Percentiles rank a stretch among this genome's conserved stretches.
phyloP scores from a whole-genome alignment of 2,113 vertebrate genomes.

The Chaetodon trifascialis region DNA sequence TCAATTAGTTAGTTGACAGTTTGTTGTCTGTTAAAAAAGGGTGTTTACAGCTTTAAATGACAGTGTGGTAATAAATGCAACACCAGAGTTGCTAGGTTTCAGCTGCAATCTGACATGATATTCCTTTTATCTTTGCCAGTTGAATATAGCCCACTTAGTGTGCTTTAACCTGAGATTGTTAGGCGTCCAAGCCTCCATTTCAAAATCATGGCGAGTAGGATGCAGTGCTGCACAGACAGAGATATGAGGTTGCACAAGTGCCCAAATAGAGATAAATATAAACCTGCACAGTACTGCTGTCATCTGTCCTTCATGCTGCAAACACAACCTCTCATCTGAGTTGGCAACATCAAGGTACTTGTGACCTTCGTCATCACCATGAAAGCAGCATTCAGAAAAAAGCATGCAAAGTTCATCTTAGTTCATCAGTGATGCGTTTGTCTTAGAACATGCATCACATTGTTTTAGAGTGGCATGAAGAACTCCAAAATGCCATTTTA shows the following conservation, averaged over 20 bases:
- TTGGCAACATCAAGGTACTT: constrained; percentile 32
- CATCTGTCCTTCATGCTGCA: constrained; percentile 18
- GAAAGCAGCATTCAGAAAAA: constrained; percentile 5
- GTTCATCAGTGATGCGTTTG: constrained; percentile 12
- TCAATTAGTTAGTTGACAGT: not conserved
- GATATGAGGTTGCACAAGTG: constrained; percentile 39
- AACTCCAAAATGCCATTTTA: constrained; percentile 1
- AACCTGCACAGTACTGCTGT: constrained; percentile 32
- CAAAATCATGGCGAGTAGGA: constrained; percentile 10
- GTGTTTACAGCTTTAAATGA: not conserved
- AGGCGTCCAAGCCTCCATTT: not conserved
- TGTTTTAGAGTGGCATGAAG: not conserved
- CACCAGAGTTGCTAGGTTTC: not conserved
- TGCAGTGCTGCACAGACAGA: constrained; percentile 26
- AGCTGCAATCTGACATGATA: constrained; percentile 2
- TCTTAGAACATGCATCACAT: not conserved
- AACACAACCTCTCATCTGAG: constrained; percentile 40
- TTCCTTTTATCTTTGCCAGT: not conserved
- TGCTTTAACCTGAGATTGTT: constrained; percentile 6
- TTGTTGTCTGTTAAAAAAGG: not conserved
- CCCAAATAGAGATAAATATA: constrained; percentile 55
- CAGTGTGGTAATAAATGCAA: not conserved
- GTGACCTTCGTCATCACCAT: constrained; percentile 37
- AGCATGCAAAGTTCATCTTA: constrained; percentile 9
- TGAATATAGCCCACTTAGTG: constrained; percentile 11